Evolutionary conservation across 2,113 vertebrate species (phyloP).

Genomic region (Cairina moschata): DNA sequence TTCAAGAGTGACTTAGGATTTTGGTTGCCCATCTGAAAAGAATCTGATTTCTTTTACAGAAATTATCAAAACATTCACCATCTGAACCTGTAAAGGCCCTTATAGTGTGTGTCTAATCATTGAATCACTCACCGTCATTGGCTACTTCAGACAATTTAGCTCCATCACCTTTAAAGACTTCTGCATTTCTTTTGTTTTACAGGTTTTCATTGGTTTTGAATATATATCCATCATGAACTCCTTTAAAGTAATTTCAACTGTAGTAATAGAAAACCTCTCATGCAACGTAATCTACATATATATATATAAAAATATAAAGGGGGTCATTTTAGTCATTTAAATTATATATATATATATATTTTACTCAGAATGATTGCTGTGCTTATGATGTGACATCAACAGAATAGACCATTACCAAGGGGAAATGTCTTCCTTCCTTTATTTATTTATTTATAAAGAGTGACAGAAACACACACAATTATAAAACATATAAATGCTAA

Average conservation of each 20-base stretch:
- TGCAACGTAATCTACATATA: background rate
- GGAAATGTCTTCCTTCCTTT: background rate
- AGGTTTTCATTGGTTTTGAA: background rate
- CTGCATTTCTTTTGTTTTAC: background rate
- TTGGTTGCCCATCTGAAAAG: constrained; percentile 46
- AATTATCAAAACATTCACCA: constrained; percentile 11
- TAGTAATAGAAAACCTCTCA: background rate
- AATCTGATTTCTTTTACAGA: constrained; percentile 11
- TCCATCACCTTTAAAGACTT: background rate
- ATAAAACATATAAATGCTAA: background rate
- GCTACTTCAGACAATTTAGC: background rate
- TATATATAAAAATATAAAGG: background rate
- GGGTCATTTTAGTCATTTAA: background rate
- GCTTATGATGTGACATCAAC: background rate
- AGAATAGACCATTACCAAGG: background rate
- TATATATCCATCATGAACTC: background rate
- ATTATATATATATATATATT: background rate
- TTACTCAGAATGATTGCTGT: background rate
- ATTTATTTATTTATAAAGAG: background rate
- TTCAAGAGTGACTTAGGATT: constrained; percentile 61
- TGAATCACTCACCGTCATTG: background rate
- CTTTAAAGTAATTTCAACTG: constrained; percentile 6
- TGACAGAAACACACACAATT: background rate
- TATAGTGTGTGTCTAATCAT: background rate
- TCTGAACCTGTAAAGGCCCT: background rate